phyloP scores from a whole-genome alignment of 2,113 vertebrate genomes.

The Lamprotornis superbus region DNA sequence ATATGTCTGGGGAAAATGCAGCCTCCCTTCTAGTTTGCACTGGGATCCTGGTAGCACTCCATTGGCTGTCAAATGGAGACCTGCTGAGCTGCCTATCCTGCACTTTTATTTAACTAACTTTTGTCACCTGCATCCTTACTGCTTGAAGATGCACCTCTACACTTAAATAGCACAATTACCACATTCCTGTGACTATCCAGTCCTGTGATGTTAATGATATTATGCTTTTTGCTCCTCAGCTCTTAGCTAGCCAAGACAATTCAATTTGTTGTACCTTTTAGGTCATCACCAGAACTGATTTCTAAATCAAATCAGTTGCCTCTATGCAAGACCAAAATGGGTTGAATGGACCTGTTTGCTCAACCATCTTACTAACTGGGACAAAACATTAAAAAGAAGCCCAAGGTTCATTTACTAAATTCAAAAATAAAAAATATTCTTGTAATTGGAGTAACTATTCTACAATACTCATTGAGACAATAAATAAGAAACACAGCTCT shows the following conservation, averaged over 20 bases:
- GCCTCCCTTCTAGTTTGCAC: neutral
- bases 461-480: neutral
- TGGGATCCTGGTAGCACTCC: neutral
- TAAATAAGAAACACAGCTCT: neutral
- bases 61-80: neutral
- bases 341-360: neutral
- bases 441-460: neutral
- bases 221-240: neutral
- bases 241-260: neutral
- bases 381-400: neutral
- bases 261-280: neutral
- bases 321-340: neutral
- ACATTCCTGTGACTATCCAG: neutral
- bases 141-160: neutral
- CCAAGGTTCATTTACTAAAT: neutral
- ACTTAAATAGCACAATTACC: neutral
- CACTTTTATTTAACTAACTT: neutral
- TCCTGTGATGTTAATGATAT: neutral
- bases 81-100: neutral
- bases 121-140: neutral
- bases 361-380: neutral
- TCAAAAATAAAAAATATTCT: neutral
- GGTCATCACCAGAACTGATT: neutral
- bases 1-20: neutral
- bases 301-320: neutral